phyloP scores from a whole-genome alignment of 1,140 invertebrate species.

The Caenorhabditis brenneri region DNA sequence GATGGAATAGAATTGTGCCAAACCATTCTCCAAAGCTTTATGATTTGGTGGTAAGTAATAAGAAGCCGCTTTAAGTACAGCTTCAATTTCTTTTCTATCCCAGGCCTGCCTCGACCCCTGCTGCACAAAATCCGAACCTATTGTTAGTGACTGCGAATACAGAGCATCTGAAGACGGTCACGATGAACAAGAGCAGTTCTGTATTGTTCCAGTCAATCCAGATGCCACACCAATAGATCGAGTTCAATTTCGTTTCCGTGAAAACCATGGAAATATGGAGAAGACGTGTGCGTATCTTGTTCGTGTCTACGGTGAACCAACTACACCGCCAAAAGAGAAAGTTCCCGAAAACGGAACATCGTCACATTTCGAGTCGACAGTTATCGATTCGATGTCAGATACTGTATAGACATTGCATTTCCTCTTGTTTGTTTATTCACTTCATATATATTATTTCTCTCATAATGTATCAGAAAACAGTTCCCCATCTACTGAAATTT shows the following conservation, averaged over 20 bases:
- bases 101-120: background rate
- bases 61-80: background rate
- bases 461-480: background rate
- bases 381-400: background rate
- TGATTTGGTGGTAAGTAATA: background rate
- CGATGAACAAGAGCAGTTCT: conserved; percentile 27
- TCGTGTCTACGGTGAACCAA: conserved; percentile 3
- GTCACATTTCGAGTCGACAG: background rate
- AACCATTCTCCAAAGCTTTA: conserved; percentile 10
- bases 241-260: conserved; percentile 32
- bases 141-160: background rate
- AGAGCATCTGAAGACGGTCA: background rate
- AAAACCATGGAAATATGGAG: conserved; percentile 15
- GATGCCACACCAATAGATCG: background rate
- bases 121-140: background rate
- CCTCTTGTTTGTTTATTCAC: background rate
- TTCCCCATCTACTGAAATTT: background rate
- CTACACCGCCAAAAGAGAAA: background rate
- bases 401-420: background rate
- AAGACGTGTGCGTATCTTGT: conserved; percentile 13
- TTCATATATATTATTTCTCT: background rate
- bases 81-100: background rate
- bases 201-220: background rate
- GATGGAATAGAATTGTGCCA: conserved; percentile 11
- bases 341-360: background rate